Base-by-base conservation (phyloP, 2,888 invertebrate genomes). In the Drosophila nigricruria region DNA sequence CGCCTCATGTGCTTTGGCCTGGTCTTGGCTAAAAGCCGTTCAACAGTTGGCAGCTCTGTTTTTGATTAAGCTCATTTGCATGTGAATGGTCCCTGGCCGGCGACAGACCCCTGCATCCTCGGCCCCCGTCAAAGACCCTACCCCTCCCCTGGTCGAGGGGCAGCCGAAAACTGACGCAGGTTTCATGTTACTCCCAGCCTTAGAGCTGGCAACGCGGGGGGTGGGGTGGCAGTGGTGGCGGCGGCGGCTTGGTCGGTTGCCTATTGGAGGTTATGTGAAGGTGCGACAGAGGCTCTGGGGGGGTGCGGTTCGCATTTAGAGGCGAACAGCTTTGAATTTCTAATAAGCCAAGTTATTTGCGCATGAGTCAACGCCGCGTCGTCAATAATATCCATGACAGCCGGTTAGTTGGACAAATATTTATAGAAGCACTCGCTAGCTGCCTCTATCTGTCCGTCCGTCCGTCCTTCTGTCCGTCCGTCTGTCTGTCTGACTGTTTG, bases 1-100 rank as follows among this genome's bases (percentile, higher is more conserved):
- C 47, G 25, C 18, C 16, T 3, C n/a, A 6, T 25, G 5, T 34
- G 45, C 30, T 36, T 23, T n/a, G 52, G 34, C 52, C 34, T 42
- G 12, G 36, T 43, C 34, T 73, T 73, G 77, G 74, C 77, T 52
- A 75, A 78, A 78, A 76, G 79, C 80, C 77, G 84, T 57, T 78
- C 73, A 62, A 73, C 67, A 71, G 70, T 75, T 73, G 56, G 64
- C 62, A 85, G 83, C 83, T 84, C 84, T 80, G 84, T 76, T 84
- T 84, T 85, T 84, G 83, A 84, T 84, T 83, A 86, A 83, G 84
- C 84, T 85, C 86, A 84, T 84, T 84, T 84, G 84, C 84, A 84
- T 84, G 65, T 86, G 82, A 85, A 84, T 84, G 82, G 66, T 67
- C 58, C 71, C 74, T 52, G 70, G 43, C 49, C 50, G 62, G 42